Conservation (phyloP, 2,888 invertebrate genomes). For the Cryptops parisi region DNA sequence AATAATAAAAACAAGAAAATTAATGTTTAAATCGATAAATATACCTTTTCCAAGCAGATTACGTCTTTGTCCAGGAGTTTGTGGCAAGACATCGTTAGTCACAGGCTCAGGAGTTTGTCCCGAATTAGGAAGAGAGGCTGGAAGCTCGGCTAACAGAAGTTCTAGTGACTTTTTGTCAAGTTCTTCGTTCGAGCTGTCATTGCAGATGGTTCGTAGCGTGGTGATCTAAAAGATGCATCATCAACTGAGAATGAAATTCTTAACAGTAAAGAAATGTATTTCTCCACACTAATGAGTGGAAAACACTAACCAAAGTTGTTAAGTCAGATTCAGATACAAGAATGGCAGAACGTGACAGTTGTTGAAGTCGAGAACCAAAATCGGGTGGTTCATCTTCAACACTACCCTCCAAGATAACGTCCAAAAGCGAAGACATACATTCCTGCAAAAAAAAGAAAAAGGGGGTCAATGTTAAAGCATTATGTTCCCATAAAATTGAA, state of each 20-base stretch:
- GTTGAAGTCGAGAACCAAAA: constrained; percentile 39
- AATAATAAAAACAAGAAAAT: too few species aligned
- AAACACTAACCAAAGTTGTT: constrained; percentile 39
- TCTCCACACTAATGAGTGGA: neutral
- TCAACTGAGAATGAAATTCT: neutral
- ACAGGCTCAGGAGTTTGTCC: constrained; percentile 18
- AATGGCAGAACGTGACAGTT: constrained; percentile 47
- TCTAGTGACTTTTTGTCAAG: constrained; percentile 31
- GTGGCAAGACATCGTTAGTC: constrained; percentile 23
- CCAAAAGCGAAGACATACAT: constrained; percentile 61
- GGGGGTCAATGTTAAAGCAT: too few species aligned
- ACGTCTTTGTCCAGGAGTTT: constrained; percentile 28
- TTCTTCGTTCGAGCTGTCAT: constrained; percentile 24
- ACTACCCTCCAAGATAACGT: constrained; percentile 45
- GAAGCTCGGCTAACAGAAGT: constrained; percentile 31
- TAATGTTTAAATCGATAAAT: neutral
- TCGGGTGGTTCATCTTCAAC: constrained; percentile 24
- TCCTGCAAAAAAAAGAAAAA: constrained; percentile 32
- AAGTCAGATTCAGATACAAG: constrained; percentile 53
- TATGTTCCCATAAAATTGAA: too few species aligned
- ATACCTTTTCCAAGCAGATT: constrained; percentile 20
- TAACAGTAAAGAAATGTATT: neutral
- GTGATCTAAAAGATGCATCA: constrained; percentile 29
- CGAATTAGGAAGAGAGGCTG: constrained; percentile 19
- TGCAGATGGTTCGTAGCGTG: constrained; percentile 29